These are phyloP conservation scores for Semicossyphus pulcher DNA, from an alignment of 2,113 vertebrate species.

Conservation along the genomic window DNA sequence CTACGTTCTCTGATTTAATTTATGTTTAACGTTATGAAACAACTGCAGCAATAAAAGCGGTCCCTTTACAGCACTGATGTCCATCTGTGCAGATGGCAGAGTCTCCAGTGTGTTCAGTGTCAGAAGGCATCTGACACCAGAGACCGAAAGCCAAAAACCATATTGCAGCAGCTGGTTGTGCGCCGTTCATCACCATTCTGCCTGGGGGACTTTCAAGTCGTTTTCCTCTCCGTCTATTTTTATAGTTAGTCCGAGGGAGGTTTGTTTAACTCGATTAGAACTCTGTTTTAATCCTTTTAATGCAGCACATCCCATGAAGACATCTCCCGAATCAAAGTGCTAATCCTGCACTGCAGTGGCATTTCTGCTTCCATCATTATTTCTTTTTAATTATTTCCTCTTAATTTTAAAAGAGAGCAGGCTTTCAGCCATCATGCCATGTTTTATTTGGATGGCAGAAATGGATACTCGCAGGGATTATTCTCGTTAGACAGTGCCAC, in stretches of 20 bases:
- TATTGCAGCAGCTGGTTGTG: slow-evolving; percentile 67
- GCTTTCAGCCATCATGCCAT: slow-evolving; percentile 42
- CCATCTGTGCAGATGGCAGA: slow-evolving; percentile 63
- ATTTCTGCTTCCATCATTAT: slow-evolving; percentile 28
- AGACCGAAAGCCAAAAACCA: slow-evolving; percentile 57
- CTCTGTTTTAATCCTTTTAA: slow-evolving; percentile 61
- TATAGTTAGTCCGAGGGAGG: slow-evolving; percentile 48
- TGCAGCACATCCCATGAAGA: slow-evolving; percentile 51
- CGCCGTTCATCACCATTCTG: slow-evolving; percentile 57
- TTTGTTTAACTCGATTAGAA: slow-evolving; percentile 70
- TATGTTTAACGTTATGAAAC: slow-evolving; percentile 27
- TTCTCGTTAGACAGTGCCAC: slow-evolving; percentile 50
- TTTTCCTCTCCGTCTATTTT: slow-evolving; percentile 53
- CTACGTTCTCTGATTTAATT: slow-evolving; percentile 27
- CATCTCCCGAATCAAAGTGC: slow-evolving; percentile 49
- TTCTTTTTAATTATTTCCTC: slow-evolving; percentile 49
- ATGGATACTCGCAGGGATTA: slow-evolving; percentile 66
- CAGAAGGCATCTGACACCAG: slow-evolving; percentile 60
- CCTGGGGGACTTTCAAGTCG: slow-evolving; percentile 48
- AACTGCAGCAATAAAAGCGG: slow-evolving; percentile 41
- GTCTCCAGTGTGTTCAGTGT: slow-evolving; percentile 53
- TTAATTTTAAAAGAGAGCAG: slow-evolving; percentile 47
- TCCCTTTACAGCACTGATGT: slow-evolving; percentile 47
- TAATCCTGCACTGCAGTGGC: slow-evolving; percentile 24
- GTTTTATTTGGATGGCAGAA: slow-evolving; percentile 55